phyloP scores from a whole-genome alignment of 2,113 vertebrate genomes.

The Meleagris gallopavo region DNA sequence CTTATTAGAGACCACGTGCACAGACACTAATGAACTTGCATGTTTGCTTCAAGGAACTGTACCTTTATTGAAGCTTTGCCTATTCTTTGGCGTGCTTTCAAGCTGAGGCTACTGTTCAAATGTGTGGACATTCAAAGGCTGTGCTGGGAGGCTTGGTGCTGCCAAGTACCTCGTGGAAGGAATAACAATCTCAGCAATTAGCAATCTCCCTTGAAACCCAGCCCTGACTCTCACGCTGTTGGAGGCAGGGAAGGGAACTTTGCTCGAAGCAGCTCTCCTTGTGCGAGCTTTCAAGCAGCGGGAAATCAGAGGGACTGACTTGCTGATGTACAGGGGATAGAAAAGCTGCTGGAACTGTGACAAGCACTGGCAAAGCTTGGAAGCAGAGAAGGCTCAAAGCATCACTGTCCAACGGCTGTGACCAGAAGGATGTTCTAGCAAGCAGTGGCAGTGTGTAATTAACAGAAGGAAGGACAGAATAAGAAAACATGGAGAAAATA shows the following conservation, averaged over 20 bases:
- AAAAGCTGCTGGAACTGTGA: background rate
- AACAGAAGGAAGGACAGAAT: conserved; percentile 16
- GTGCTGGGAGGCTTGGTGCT: conserved; percentile 21
- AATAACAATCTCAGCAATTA: conserved; percentile 67
- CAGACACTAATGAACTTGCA: conserved; percentile 41
- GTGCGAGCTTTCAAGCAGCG: background rate
- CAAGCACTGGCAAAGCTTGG: background rate
- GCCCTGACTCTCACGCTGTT: background rate
- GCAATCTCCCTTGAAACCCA: background rate
- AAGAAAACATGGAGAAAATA: conserved; percentile 12
- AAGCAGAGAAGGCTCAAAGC: background rate
- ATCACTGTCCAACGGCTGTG: background rate
- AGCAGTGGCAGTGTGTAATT: conserved; percentile 2
- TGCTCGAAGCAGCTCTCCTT: background rate
- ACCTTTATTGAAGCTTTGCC: conserved; percentile 19
- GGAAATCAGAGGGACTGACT: background rate
- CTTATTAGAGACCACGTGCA: conserved; percentile 15
- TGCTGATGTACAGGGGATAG: background rate
- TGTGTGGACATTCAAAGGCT: conserved; percentile 58
- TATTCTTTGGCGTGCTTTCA: conserved; percentile 45
- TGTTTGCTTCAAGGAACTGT: background rate
- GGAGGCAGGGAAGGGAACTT: background rate
- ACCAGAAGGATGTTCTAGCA: background rate
- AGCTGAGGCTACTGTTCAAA: conserved; percentile 53
- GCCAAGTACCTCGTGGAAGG: conserved; percentile 64